Conservation (phyloP, 1,140 invertebrate species). For the Papilio glaucus region DNA sequence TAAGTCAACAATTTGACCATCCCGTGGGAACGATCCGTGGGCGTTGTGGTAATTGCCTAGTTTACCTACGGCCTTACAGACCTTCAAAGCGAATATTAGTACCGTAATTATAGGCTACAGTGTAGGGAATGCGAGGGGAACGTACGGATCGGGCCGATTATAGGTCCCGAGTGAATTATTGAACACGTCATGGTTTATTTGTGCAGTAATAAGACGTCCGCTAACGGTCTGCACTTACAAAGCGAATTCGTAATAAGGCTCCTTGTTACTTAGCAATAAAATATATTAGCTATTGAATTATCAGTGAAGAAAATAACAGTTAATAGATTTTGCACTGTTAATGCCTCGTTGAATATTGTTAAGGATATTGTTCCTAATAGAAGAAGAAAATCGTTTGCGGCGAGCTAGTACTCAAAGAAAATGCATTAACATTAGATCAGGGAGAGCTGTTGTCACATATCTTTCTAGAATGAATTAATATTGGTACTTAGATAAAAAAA, state of each 20-base stretch:
- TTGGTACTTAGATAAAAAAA: too few species aligned
- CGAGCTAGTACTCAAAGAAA: too few species aligned
- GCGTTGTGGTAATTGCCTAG: constrained; percentile 73
- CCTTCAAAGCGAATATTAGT: constrained; percentile 60
- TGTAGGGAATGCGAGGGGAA: constrained; percentile 55
- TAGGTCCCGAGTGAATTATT: constrained; percentile 60
- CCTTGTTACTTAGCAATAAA: constrained; percentile 8
- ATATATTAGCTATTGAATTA: background rate
- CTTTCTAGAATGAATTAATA: too few species aligned
- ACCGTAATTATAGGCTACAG: constrained; percentile 61
- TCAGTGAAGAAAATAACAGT: background rate
- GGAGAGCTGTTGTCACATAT: too few species aligned
- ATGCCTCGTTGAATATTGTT: too few species aligned
- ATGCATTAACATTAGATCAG: too few species aligned
- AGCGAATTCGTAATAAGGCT: constrained; percentile 27
- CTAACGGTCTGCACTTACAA: constrained; percentile 33
- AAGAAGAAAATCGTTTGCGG: too few species aligned
- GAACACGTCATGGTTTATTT: constrained; percentile 43
- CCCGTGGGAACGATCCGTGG: constrained; percentile 73
- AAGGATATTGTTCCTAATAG: too few species aligned
- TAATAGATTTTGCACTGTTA: background rate
- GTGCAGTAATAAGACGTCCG: constrained; percentile 30
- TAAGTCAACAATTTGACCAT: constrained; percentile 68
- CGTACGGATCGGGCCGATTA: constrained; percentile 50
- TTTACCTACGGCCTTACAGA: constrained; percentile 66